phyloP scores from a whole-genome alignment of 2,888 invertebrate genomes.

The Pristionchus entomophagus region DNA sequence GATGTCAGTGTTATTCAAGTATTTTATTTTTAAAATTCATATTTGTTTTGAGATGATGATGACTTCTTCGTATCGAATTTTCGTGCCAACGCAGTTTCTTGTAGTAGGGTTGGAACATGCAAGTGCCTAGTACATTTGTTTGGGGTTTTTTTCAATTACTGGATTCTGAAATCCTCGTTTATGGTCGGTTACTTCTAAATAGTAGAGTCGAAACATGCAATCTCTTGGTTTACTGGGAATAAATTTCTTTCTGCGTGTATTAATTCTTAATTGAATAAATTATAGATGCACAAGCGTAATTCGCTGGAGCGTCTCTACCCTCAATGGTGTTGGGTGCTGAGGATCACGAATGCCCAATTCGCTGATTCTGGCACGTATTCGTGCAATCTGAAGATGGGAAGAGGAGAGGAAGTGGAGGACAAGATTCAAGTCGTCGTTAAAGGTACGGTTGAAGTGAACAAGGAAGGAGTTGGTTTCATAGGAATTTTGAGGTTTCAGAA shows the following conservation, averaged over 20 bases:
- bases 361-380: slow-evolving; percentile 70
- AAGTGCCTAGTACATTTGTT: too few relatives aligned
- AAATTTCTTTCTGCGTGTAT: too few relatives aligned
- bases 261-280: neutral
- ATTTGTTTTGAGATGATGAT: too few relatives aligned
- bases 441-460: slow-evolving; percentile 55
- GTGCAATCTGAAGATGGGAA: slow-evolving; percentile 61
- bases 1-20: slow-evolving; percentile 53
- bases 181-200: too few relatives aligned
- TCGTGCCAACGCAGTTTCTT: too few relatives aligned
- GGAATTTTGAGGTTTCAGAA: neutral
- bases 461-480: too few relatives aligned
- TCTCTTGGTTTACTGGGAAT: too few relatives aligned
- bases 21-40: neutral
- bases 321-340: slow-evolving; percentile 47
- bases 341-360: slow-evolving; percentile 64
- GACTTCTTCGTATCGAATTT: too few relatives aligned
- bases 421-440: slow-evolving; percentile 69
- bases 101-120: too few relatives aligned
- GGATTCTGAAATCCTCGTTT: too few relatives aligned
- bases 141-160: too few relatives aligned
- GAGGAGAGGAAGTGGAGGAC: neutral
- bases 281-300: neutral
- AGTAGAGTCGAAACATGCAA: too few relatives aligned
- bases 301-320: slow-evolving; percentile 5